Evolutionary conservation across 1,140 invertebrate species (phyloP).

Genomic region (Scaptomyza graminum): DNA sequence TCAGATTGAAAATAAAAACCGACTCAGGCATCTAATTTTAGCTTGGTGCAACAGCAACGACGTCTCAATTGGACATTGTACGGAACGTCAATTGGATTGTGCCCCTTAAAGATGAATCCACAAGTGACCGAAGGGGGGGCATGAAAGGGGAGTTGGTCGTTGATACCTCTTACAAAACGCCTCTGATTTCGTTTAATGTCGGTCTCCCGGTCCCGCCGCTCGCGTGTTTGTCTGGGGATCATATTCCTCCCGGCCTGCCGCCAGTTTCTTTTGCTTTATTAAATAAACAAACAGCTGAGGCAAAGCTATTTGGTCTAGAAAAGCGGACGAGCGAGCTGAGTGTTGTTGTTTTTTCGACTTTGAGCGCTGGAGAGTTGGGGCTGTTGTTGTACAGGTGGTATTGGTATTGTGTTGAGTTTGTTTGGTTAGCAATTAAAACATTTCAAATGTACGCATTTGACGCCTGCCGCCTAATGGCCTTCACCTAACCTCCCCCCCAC

Average conservation of each 20-base stretch:
- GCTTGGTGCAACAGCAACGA: constrained; percentile 38
- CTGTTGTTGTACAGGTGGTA: constrained; percentile 5
- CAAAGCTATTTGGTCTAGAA: constrained; percentile 71
- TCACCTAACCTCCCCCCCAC: constrained; percentile 3
- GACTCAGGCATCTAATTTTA: constrained; percentile 58
- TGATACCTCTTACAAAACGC: constrained; percentile 5
- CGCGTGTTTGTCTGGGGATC: background rate
- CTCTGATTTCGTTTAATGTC: constrained; percentile 17
- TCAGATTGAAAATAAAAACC: constrained; percentile 64
- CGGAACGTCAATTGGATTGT: constrained; percentile 44
- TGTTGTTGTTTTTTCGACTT: constrained; percentile 22
- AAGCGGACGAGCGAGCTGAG: constrained; percentile 10
- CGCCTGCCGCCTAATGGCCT: background rate
- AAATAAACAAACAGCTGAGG: constrained; percentile 75
- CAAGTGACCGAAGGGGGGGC: background rate
- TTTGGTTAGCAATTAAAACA: constrained; percentile 28
- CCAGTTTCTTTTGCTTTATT: constrained; percentile 40
- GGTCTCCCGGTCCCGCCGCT: background rate
- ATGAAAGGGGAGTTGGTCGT: too few relatives aligned
- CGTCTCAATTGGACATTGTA: constrained; percentile 58
- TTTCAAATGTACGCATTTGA: constrained; percentile 22
- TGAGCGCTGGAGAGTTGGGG: constrained; percentile 13
- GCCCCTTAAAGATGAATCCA: constrained; percentile 15
- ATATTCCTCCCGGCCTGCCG: too few relatives aligned
- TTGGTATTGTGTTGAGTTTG: constrained; percentile 20